Evolutionary conservation across 2,888 invertebrate species (phyloP), one percentile per base, ranked within the genome.

Genomic region (Philopedon plagiatum): DNA sequence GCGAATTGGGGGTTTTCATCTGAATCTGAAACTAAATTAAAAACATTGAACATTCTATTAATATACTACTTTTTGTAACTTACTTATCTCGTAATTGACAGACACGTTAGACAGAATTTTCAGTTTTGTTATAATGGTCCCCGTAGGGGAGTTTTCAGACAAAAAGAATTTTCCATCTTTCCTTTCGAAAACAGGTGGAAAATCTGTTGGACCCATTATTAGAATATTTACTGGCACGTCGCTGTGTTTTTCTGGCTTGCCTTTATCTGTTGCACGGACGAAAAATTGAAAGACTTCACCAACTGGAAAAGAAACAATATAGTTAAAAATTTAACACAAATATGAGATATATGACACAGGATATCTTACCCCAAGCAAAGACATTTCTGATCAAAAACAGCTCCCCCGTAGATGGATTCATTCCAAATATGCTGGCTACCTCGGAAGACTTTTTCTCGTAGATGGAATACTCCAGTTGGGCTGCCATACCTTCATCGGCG

Each of bases 201-300:
- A 83, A 80, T 92, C 92, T 71, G 89, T 88, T 1, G 91, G 86
- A 57, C 90, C 90, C 88, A 94, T 92, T 77, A 98, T 90, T 82
- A 91, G 89, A 78, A 98, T 90, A 71, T 91, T 90, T 26, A 98
- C 91, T 5, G 96, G 93, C 64, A 95, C 93, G 83, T 95, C 94
- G 39, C 91, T 90, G 84, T 94, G 92, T 76, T 93, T 91, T 46
- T 93, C 90, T 68, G 89, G 90, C 11, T 88, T 87, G 0, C 96
- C 96, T 80, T 89, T 90, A 87, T 98, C 97, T 61, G 91, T 91
- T 13, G 96, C 98, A 72, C 95, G 90, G 61, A 98, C 92, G 86
- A 97, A 96, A 84, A 97, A 93, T 86, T 95, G 95, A 84, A 95
- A 92, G 63, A 92, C 88, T 84, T 93, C 91, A 71, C 92, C 92